Conservation (phyloP, 2,888 invertebrate species). For the Patella pellucida region DNA sequence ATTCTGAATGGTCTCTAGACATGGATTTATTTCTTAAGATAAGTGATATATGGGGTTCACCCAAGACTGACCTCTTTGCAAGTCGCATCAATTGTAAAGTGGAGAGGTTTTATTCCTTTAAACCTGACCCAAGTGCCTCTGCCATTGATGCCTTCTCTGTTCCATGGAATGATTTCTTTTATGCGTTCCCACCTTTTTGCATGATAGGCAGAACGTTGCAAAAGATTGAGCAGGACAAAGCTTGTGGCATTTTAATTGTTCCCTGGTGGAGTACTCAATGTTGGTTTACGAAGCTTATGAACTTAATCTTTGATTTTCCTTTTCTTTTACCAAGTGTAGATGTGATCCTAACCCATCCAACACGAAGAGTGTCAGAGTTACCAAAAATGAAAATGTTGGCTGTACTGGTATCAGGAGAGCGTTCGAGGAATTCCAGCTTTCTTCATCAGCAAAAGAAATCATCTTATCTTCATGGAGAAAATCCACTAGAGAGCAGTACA, state of each 20-base stretch:
- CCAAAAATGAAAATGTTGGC: background rate
- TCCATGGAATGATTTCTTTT: slow-evolving; percentile 16
- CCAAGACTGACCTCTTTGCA: slow-evolving; percentile 33
- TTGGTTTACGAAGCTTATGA: slow-evolving; percentile 18
- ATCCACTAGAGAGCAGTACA: slow-evolving; percentile 3
- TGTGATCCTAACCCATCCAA: background rate
- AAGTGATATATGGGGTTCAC: background rate
- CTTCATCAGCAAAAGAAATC: slow-evolving; percentile 13
- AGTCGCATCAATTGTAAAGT: slow-evolving; percentile 26
- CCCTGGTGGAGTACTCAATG: slow-evolving; percentile 25
- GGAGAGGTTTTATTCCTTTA: slow-evolving; percentile 22
- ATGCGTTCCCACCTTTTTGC: slow-evolving; percentile 33
- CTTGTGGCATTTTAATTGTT: slow-evolving; percentile 23
- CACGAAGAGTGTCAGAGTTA: slow-evolving; percentile 3
- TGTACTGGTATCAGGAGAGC: background rate
- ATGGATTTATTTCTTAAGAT: slow-evolving; percentile 4
- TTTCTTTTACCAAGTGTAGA: slow-evolving; percentile 2
- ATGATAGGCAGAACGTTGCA: slow-evolving; percentile 21
- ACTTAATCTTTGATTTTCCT: background rate
- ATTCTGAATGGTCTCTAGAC: slow-evolving; percentile 28
- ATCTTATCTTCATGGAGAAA: slow-evolving; percentile 14
- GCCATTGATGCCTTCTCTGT: slow-evolving; percentile 27
- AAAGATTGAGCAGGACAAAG: slow-evolving; percentile 26
- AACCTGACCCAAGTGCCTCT: slow-evolving; percentile 29
- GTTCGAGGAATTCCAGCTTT: background rate